phyloP scores from a whole-genome alignment of 2,888 invertebrate genomes.

The Lithophane socia region DNA sequence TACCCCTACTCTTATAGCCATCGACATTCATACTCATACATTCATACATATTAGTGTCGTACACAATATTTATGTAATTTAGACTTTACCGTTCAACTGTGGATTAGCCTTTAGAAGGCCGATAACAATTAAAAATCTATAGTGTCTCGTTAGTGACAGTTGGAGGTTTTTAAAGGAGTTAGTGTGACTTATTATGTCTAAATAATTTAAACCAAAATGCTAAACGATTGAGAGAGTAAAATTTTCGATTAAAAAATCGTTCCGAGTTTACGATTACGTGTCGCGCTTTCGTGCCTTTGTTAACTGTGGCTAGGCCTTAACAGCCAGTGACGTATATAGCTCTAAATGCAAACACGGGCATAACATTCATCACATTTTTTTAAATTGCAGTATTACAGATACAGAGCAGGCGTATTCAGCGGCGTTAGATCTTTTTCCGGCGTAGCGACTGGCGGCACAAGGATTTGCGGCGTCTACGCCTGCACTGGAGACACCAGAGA shows the following conservation, averaged over 20 bases:
- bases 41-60: too few relatives aligned
- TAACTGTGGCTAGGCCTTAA: background rate
- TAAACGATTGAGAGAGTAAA: background rate
- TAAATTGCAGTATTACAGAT: constrained; percentile 82
- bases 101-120: too few relatives aligned
- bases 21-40: too few relatives aligned
- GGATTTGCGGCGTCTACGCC: constrained; percentile 88
- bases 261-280: background rate
- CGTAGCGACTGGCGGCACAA: constrained; percentile 84
- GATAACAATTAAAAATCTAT: too few relatives aligned
- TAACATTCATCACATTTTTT: background rate
- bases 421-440: constrained; percentile 88
- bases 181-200: background rate
- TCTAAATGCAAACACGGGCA: background rate
- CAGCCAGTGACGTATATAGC: background rate
- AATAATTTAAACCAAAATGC: background rate
- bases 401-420: constrained; percentile 87
- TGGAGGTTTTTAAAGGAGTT: too few relatives aligned
- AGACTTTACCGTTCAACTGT: too few relatives aligned
- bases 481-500: constrained; percentile 84
- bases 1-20: too few relatives aligned
- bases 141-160: too few relatives aligned
- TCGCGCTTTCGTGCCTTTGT: background rate
- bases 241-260: background rate
- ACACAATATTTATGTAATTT: too few relatives aligned